Evolutionary conservation across 2,113 vertebrate genomes (phyloP).

Genomic region (Vidua macroura): DNA sequence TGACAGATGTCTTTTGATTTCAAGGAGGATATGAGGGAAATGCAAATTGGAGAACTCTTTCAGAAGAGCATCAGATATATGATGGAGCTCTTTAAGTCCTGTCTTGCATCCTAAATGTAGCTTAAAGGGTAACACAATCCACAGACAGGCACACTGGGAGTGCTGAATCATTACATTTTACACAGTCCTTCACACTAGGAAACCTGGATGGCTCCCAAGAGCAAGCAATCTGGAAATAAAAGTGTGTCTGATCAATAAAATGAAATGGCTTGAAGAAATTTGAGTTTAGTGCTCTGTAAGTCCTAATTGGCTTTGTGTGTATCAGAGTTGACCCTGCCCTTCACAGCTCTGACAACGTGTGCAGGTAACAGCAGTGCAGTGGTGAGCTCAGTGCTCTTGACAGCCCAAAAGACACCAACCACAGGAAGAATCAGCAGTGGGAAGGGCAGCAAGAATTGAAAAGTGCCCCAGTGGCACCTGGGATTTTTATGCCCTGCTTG

Average conservation of each 20-base stretch:
- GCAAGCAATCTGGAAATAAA: slow-evolving; percentile 40
- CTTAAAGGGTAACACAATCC: slow-evolving; percentile 39
- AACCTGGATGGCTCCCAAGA: slow-evolving; percentile 46
- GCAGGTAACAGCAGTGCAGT: not conserved
- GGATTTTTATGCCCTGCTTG: not conserved
- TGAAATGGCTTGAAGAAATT: slow-evolving; percentile 45
- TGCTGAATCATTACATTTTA: slow-evolving; percentile 46
- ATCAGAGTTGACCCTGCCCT: slow-evolving; percentile 7
- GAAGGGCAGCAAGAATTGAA: not conserved
- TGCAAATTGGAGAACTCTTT: not conserved
- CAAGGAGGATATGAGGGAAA: not conserved
- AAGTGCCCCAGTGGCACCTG: not conserved
- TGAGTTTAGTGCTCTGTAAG: not conserved
- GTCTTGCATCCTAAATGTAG: not conserved
- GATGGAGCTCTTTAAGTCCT: not conserved
- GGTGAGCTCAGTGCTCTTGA: not conserved
- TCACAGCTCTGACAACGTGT: not conserved
- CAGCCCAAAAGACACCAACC: not conserved
- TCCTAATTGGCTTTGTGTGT: slow-evolving; percentile 11
- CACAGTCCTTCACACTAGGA: slow-evolving; percentile 17
- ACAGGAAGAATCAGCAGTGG: not conserved
- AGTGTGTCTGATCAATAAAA: slow-evolving; percentile 54
- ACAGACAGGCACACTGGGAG: not conserved
- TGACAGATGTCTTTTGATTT: not conserved
- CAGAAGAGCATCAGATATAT: not conserved